phyloP scores from a whole-genome alignment of 2,113 vertebrate genomes.

The Cichladusa arquata region DNA sequence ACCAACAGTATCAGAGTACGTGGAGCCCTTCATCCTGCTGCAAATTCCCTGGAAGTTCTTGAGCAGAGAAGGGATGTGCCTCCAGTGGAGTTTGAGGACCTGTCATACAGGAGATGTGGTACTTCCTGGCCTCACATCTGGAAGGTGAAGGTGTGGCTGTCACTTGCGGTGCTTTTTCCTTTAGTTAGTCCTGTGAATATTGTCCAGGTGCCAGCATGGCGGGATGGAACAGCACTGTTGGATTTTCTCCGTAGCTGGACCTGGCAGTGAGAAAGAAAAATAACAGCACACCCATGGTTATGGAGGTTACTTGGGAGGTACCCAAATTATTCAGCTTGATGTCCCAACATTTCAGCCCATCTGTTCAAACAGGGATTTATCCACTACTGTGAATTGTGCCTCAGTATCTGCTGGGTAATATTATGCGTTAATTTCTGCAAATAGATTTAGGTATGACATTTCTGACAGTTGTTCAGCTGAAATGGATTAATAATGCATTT shows the following conservation, averaged over 20 bases:
- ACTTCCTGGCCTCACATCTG: rapidly evolving
- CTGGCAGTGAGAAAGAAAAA: background rate
- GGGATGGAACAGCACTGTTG: background rate
- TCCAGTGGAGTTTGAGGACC: background rate
- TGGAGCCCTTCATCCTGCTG: background rate
- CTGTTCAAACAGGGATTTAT: slow-evolving; percentile 61
- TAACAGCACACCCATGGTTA: slow-evolving; percentile 10
- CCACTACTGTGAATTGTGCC: background rate
- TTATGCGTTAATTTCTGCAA: slow-evolving; percentile 48
- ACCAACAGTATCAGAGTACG: background rate
- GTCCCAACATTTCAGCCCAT: slow-evolving; percentile 57
- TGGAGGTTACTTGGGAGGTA: slow-evolving; percentile 54
- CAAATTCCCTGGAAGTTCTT: background rate
- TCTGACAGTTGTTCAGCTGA: slow-evolving; percentile 59
- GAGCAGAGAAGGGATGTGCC: background rate
- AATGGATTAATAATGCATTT: slow-evolving; percentile 58
- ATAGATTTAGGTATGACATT: slow-evolving; percentile 57
- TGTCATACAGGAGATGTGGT: background rate
- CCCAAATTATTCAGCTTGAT: slow-evolving; percentile 59
- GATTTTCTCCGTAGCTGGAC: slow-evolving; percentile 1
- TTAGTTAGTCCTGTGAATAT: background rate
- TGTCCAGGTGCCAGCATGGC: background rate
- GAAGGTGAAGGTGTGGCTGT: background rate
- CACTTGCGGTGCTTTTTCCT: background rate
- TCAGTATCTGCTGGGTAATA: slow-evolving; percentile 39